Base-by-base conservation (phyloP, 2,113 vertebrate genomes). In the Ammodytes marinus region DNA sequence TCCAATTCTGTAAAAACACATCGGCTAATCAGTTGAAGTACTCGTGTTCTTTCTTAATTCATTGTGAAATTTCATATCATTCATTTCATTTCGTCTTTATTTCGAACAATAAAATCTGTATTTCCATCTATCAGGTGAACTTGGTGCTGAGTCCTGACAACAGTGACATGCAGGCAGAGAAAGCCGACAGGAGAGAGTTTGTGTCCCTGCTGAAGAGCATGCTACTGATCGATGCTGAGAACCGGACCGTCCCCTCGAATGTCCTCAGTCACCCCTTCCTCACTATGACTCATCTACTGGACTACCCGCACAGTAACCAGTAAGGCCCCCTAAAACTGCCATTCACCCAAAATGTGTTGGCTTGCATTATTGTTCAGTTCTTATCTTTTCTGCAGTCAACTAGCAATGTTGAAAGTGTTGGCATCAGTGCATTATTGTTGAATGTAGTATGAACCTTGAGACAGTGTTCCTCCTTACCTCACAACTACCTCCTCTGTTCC, bases 291-390 rank as follows among this genome's bases (percentile, higher is more conserved):
- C 98, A 99, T 92, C 97, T 99, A 85, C 94, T 98, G 46, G 97
- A 99, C 95, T 98, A 97, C 86, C 97, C 97, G 84, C 98, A 98
- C 91, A 99, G 97, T 91, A 98, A 95, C 96, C 96, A 98, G 98
- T 99, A 97, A 77, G 98, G 8, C 27, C 47, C 27, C 0, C 6
- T 8, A 27, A 43, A 54, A 43, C 45, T 66, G 27, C 55, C 9
- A 37, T 40, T 39, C 8, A 53, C 49, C 43, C 42, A 47, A 68
- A 43, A 49, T 66, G 3, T 40, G 8, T 69, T 39, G 6, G 1
- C 15, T 54, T 49, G 10, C 57, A 67, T 4, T 58, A 4, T 64
- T 46, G 39, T 58, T 27, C 52, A n/a, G 58, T 42, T 65, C 27
- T 52, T 7, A 8, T 43, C 2, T 37, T 6, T 8, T 5, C 42